Evolutionary conservation across 2,113 vertebrate species (phyloP).

Genomic region (Fregetta grallaria): DNA sequence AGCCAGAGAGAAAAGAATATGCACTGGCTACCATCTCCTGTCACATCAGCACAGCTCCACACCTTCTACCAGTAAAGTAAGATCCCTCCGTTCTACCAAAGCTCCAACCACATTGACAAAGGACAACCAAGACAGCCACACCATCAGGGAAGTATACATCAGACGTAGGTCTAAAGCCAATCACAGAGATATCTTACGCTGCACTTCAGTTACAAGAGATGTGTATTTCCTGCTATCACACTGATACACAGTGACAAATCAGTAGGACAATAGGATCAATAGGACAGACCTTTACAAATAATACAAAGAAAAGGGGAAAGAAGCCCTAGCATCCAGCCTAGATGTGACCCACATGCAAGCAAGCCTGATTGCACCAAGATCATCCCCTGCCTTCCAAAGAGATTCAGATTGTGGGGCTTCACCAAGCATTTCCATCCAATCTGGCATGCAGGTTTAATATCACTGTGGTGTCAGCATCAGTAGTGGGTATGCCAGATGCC

Average conservation of each 20-base stretch:
- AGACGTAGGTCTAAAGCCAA: background rate
- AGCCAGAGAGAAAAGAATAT: background rate
- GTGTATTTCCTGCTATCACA: background rate
- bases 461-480: background rate
- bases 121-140: background rate
- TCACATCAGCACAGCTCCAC: background rate
- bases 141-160: background rate
- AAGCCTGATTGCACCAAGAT: background rate
- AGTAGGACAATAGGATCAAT: background rate
- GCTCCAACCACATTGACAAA: background rate
- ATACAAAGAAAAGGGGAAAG: background rate
- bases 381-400: background rate
- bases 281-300: background rate
- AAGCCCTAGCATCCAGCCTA: background rate
- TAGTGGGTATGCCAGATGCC: background rate
- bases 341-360: background rate
- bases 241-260: background rate
- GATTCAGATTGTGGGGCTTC: background rate
- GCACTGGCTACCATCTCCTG: background rate
- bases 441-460: background rate
- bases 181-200: background rate
- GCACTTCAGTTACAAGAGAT: background rate
- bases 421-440: background rate
- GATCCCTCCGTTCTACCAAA: background rate
- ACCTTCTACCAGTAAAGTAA: background rate